Percentiles rank a stretch among this genome's conserved stretches.
These are phyloP conservation scores for Nannospalax galili DNA, from an alignment of 2,113 vertebrate species.

Conservation along the genomic window DNA sequence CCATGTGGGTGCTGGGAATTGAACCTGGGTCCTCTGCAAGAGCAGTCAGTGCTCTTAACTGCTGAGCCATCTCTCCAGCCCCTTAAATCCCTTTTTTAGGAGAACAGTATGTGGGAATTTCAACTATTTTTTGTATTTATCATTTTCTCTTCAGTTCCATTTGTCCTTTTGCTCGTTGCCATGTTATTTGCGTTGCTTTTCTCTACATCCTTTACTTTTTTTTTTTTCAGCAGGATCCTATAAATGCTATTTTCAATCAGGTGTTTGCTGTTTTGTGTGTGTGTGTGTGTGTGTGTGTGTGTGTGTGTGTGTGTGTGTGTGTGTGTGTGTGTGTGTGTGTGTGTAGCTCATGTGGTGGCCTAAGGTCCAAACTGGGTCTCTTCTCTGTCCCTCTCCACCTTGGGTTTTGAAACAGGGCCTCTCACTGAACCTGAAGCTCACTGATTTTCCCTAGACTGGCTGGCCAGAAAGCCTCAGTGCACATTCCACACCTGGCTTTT, in stretches of 20 bases:
- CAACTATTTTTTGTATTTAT: not conserved
- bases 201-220: not conserved
- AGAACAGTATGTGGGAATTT: not conserved
- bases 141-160: not conserved
- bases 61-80: too few relatives aligned
- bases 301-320: not conserved
- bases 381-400: not conserved
- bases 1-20: too few relatives aligned
- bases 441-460: not conserved
- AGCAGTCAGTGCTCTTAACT: too few relatives aligned
- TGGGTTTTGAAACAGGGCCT: not conserved
- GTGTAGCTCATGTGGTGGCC: too few relatives aligned
- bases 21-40: too few relatives aligned
- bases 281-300: not conserved
- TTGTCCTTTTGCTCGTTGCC: not conserved
- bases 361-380: not conserved
- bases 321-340: too few relatives aligned
- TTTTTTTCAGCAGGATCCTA: not conserved
- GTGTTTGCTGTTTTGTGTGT: not conserved
- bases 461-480: not conserved
- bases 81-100: not conserved
- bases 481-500: not conserved
- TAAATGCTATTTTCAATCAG: not conserved
- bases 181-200: slow-evolving; percentile 1
- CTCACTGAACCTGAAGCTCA: not conserved